Conservation (phyloP, 2,797 vertebrate species). For the Esox masquinongy region DNA sequence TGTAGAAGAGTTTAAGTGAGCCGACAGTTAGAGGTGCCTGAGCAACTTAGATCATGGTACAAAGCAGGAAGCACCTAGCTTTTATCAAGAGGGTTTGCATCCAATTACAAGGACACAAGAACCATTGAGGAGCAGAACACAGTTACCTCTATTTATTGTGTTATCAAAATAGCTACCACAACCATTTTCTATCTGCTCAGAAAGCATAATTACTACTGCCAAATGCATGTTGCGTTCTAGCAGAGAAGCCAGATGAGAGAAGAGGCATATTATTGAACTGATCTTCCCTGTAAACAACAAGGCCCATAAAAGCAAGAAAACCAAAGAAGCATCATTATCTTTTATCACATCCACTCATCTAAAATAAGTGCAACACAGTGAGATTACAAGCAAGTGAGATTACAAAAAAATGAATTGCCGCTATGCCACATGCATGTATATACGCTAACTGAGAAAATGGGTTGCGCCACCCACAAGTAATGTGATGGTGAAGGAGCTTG, state of each 20-base stretch:
- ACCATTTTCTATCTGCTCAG: neutral
- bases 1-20: neutral
- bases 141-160: neutral
- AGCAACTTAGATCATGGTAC: neutral
- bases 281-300: neutral
- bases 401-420: neutral
- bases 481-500: slow-evolving; percentile 20
- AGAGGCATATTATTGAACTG: neutral
- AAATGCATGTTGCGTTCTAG: neutral
- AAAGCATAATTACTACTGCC: neutral
- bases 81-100: neutral
- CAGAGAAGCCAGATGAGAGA: neutral
- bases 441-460: neutral
- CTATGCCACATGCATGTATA: neutral
- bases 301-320: neutral
- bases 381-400: neutral
- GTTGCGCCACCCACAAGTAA: neutral
- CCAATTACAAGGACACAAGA: neutral
- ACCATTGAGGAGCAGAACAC: neutral
- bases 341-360: neutral
- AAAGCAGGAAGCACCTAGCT: neutral
- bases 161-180: neutral
- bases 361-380: neutral
- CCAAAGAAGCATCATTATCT: neutral
- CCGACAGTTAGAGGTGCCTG: neutral